Evolutionary conservation across 2,113 vertebrate species (phyloP).

Genomic region (Nothobranchius furzeri): DNA sequence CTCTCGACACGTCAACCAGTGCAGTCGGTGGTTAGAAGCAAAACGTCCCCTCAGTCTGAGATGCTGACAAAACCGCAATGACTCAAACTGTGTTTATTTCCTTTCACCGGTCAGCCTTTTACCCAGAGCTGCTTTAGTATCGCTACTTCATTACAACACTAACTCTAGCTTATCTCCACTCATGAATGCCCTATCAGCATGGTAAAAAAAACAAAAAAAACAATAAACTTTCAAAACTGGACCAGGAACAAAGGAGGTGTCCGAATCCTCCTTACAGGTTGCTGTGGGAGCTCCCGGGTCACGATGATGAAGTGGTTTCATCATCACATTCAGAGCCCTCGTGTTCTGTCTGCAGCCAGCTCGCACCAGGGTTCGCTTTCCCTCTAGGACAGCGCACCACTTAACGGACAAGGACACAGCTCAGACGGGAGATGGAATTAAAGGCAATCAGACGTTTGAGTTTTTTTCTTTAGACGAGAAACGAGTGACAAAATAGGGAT

Average conservation of each 20-base stretch:
- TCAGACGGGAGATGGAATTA: background rate
- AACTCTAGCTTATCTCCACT: slow-evolving; percentile 21
- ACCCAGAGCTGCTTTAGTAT: background rate
- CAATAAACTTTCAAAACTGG: slow-evolving; percentile 48
- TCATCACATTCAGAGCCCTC: slow-evolving; percentile 12
- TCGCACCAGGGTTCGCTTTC: slow-evolving; percentile 38
- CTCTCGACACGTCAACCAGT: background rate
- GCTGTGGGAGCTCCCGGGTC: slow-evolving; percentile 15
- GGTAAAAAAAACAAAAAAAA: slow-evolving; percentile 43
- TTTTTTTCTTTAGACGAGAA: slow-evolving; percentile 16
- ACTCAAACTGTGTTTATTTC: background rate
- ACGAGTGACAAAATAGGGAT: slow-evolving; percentile 5
- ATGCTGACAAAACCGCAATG: slow-evolving; percentile 29
- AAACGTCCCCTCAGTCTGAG: slow-evolving; percentile 9
- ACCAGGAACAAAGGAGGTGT: slow-evolving; percentile 52
- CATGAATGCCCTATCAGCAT: slow-evolving; percentile 50
- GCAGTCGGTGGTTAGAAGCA: slow-evolving; percentile 5
- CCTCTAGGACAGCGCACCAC: slow-evolving; percentile 27
- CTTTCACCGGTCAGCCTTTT: background rate
- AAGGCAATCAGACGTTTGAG: slow-evolving; percentile 15
- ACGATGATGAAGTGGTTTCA: slow-evolving; percentile 11
- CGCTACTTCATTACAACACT: background rate
- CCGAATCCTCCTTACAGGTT: slow-evolving; percentile 25
- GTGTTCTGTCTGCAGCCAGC: slow-evolving; percentile 19
- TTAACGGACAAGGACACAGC: slow-evolving; percentile 6